These are phyloP conservation scores for Phyto melanocephala DNA, from an alignment of 2,888 invertebrate genomes.

Conservation along the genomic window DNA sequence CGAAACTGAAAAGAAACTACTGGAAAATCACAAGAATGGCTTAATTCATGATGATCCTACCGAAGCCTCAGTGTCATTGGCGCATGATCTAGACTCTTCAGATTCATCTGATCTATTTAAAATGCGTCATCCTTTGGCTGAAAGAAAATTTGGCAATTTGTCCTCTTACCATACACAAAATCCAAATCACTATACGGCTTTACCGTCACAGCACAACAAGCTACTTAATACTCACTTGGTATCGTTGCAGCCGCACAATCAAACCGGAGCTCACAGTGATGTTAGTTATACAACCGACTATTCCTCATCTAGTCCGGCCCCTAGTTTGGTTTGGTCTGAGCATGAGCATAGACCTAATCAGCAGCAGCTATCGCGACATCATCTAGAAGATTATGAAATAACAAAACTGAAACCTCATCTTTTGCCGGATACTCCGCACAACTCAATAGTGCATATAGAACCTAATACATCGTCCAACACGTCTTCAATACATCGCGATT, in stretches of 20 bases:
- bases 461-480: slow-evolving; percentile 70
- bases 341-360: slow-evolving; percentile 69
- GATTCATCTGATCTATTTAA: slow-evolving; percentile 72
- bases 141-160: slow-evolving; percentile 44
- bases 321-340: slow-evolving; percentile 76
- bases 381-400: slow-evolving; percentile 65
- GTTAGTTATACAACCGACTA: slow-evolving; percentile 77
- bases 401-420: slow-evolving; percentile 68
- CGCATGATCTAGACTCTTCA: slow-evolving; percentile 72
- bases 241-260: slow-evolving; percentile 41
- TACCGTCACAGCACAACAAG: slow-evolving; percentile 49
- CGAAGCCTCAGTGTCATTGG: slow-evolving; percentile 70
- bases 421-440: slow-evolving; percentile 82
- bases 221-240: slow-evolving; percentile 38
- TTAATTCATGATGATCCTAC: slow-evolving; percentile 66
- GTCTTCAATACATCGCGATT: slow-evolving; percentile 75
- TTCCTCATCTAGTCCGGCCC: slow-evolving; percentile 77
- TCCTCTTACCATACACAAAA: slow-evolving; percentile 35
- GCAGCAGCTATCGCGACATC: slow-evolving; percentile 40
- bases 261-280: slow-evolving; percentile 69
- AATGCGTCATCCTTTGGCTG: slow-evolving; percentile 77
- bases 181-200: slow-evolving; percentile 17
- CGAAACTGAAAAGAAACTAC: slow-evolving; percentile 27
- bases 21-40: slow-evolving; percentile 41
- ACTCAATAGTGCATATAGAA: slow-evolving; percentile 83